Conservation (phyloP, 2,888 invertebrate genomes). For the Rotaria magnacalcarata region DNA sequence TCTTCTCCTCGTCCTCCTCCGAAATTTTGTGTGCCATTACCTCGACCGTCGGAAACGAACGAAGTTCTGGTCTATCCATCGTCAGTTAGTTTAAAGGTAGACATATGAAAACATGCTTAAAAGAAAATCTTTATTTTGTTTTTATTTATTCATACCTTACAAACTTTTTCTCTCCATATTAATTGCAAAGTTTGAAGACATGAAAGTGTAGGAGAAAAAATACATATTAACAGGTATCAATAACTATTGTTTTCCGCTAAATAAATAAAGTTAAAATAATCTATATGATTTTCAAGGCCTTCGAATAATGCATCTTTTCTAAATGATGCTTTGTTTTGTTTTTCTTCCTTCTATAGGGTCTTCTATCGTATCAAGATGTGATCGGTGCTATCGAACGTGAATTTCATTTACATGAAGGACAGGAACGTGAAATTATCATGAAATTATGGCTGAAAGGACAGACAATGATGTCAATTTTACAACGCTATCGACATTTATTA, state of each 20-base stretch:
- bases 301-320: background rate
- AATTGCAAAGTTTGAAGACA: background rate
- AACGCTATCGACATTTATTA: slow-evolving; percentile 1
- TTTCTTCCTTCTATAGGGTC: background rate
- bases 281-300: background rate
- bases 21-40: background rate
- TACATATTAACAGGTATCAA: background rate
- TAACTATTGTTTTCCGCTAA: background rate
- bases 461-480: slow-evolving; percentile 22
- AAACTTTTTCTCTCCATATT: background rate
- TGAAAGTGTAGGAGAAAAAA: background rate
- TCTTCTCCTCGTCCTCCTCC: background rate
- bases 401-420: slow-evolving; percentile 35
- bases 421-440: slow-evolving; percentile 31
- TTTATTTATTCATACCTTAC: no score
- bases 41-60: slow-evolving; percentile 9
- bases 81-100: slow-evolving; percentile 1
- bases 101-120: background rate
- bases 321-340: background rate
- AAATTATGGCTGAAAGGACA: slow-evolving; percentile 30
- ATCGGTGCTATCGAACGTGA: slow-evolving; percentile 27
- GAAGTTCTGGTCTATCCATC: slow-evolving; percentile 6
- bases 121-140: background rate
- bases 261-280: background rate
- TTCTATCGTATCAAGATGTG: slow-evolving; percentile 28